Conservation (phyloP, 1,140 invertebrate genomes). For the Sinella curviseta region DNA sequence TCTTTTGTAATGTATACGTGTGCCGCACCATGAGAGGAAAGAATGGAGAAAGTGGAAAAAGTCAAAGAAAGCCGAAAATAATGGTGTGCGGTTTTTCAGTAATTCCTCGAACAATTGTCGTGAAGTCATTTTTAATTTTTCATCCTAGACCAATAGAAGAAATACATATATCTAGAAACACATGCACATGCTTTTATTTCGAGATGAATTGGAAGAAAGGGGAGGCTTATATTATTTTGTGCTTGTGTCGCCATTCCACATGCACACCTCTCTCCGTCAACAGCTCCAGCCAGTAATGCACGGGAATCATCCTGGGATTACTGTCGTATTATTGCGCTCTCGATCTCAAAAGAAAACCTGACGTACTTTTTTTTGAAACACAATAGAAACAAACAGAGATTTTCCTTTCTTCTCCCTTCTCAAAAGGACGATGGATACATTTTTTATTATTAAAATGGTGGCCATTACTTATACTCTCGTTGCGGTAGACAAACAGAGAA, state of each 20-base stretch:
- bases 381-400: no score
- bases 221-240: background rate
- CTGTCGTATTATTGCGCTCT: background rate
- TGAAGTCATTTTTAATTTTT: slow-evolving; percentile 22
- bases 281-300: background rate
- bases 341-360: background rate
- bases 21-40: background rate
- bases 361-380: background rate
- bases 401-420: no score
- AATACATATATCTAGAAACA: no score
- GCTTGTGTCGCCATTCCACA: background rate
- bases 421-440: no score
- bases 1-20: no score
- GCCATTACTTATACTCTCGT: no score
- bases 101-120: background rate
- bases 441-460: no score
- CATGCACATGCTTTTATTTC: no score
- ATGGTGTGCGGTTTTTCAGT: background rate
- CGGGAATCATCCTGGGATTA: background rate
- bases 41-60: background rate
- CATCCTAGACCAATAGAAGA: background rate
- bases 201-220: background rate
- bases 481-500: no score
- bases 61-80: background rate
- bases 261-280: background rate